phyloP scores from a whole-genome alignment of 2,888 invertebrate species.

The Criorhina ranunculi region DNA sequence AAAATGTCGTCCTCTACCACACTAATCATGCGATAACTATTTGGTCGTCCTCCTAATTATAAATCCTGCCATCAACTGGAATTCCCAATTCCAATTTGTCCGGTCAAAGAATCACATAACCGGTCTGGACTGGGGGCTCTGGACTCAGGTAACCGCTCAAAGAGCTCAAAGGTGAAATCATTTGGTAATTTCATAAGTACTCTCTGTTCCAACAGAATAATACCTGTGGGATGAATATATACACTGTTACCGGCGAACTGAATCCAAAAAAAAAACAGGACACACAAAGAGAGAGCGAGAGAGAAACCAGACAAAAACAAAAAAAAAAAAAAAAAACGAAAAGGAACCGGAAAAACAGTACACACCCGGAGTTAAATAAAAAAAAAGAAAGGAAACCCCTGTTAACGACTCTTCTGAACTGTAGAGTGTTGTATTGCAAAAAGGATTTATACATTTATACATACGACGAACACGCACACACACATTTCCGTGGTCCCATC shows the following conservation, averaged over 20 bases:
- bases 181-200: conserved; percentile 57
- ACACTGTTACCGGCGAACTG: conserved; percentile 17
- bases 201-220: conserved; percentile 34
- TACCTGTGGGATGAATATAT: conserved; percentile 60
- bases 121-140: background rate
- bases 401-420: conserved; percentile 28
- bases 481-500: background rate
- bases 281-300: background rate
- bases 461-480: conserved; percentile 9
- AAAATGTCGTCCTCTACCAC: conserved; percentile 2
- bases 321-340: too few relatives aligned
- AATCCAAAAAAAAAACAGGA: conserved; percentile 35
- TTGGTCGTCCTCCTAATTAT: conserved; percentile 53
- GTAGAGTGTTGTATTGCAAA: conserved; percentile 36
- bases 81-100: conserved; percentile 60
- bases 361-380: background rate
- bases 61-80: conserved; percentile 53
- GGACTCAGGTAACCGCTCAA: background rate
- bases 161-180: conserved; percentile 59
- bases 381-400: conserved; percentile 6
- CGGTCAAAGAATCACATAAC: conserved; percentile 29
- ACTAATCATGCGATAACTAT: conserved; percentile 41
- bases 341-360: conserved; percentile 21
- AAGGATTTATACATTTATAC: conserved; percentile 32
- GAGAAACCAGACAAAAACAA: conserved; percentile 22